Base-by-base conservation (phyloP, 1,140 invertebrate genomes). In the Drosophila sp. region DNA sequence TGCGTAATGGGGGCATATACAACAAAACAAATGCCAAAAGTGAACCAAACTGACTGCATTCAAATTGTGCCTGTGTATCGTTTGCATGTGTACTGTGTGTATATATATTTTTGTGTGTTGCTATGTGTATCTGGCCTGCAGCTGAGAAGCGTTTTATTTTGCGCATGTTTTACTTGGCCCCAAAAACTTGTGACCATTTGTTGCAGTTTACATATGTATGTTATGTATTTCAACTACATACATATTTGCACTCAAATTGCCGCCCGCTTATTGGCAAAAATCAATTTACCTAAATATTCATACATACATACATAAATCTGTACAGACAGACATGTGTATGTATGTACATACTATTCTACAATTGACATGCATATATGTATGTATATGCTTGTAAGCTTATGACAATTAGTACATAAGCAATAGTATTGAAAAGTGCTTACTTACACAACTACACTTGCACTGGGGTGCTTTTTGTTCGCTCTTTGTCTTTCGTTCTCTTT, bases 1-100 rank as follows among this genome's bases (percentile, higher is more conserved):
- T 86, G 82, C 82, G 72, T 86, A 86, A 86, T 89, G 67, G 71
- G 36, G 40, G 29, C 64, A 69, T 62, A 78, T 50, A 46, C 63
- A 79, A 76, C 51, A 74, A 66, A 70, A 36, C 46, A 34, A 78
- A 53, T 56, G 8, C 41, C 72, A 41, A 64, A 63, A 64, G 63
- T 36, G 21, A 72, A 72, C 36, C 34, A 27, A 77, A 78, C 78
- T 54, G 63, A 41, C 53, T 84, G 81, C 81, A 84, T 76, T 72
- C 13, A 59, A 81, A 51, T 66, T 69, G 27, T 14, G 27, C 16
- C n/a, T 40, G 46, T 38, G 21, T 71, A 11, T 7, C 66, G 63
- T 58, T 58, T 77, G 45, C 38, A 4, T 27, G 46, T 51, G 32
- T 36, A 13, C 62, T 40, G 5, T 43, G 41, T 50, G 43, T 72